A percentile compares a stretch with the other conserved stretches of the same genome.
Evolutionary conservation across 1,140 invertebrate species (phyloP).

Genomic region (Cardiocondyla obscurior): DNA sequence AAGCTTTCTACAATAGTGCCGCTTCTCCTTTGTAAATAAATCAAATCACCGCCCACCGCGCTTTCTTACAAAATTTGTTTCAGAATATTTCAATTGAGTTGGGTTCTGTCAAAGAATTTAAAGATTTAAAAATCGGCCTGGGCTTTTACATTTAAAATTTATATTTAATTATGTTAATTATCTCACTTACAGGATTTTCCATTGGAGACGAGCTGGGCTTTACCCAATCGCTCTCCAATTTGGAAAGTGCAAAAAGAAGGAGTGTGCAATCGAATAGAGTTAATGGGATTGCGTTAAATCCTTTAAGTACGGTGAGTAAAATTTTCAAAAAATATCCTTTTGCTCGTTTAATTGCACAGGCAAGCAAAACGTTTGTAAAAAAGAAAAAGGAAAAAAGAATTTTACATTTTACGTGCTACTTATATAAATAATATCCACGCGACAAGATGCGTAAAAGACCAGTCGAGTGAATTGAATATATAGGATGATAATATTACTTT

Average conservation of each 20-base stretch:
- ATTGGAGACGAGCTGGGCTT: slow-evolving; percentile 93
- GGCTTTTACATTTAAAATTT: not conserved
- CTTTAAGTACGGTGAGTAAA: slow-evolving; percentile 43
- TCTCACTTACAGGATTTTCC: slow-evolving; percentile 88
- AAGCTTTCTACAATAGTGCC: slow-evolving; percentile 18
- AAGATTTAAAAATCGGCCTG: not conserved
- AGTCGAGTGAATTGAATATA: not conserved
- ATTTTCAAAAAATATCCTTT: not conserved
- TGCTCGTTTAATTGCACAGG: not conserved
- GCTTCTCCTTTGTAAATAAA: slow-evolving; percentile 19
- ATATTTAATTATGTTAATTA: not conserved
- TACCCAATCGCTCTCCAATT: slow-evolving; percentile 89
- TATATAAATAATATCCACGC: not conserved
- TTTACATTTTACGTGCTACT: not conserved
- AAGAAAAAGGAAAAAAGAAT: not conserved
- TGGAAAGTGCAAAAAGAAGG: slow-evolving; percentile 88
- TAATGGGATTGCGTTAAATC: slow-evolving; percentile 44
- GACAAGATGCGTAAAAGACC: not conserved
- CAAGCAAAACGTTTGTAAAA: not conserved
- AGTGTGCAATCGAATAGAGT: slow-evolving; percentile 83
- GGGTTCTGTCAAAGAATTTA: no score
- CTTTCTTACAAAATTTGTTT: not conserved
- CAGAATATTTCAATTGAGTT: no score
- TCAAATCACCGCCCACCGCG: not conserved
- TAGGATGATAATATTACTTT: not conserved